Percentiles rank a stretch among this genome's conserved stretches.
Evolutionary conservation across 2,888 invertebrate genomes (phyloP).

Genomic region (Agriotes lineatus): DNA sequence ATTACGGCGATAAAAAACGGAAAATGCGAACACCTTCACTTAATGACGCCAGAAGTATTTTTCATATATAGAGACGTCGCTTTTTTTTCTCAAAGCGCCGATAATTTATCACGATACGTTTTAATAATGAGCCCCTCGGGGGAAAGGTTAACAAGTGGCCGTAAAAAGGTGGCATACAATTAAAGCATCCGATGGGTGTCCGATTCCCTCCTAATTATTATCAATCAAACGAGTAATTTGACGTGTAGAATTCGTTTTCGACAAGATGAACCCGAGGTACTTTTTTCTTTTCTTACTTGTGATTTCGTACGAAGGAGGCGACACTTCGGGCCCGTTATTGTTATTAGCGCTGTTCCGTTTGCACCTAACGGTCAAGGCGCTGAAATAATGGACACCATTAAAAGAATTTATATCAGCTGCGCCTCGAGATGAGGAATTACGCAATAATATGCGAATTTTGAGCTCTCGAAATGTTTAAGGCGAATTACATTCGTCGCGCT

Average conservation of each 20-base stretch:
- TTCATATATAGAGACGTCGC: constrained; percentile 6
- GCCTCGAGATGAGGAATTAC: constrained; percentile 1
- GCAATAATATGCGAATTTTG: not conserved
- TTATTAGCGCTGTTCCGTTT: no score
- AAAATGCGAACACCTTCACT: constrained; percentile 17
- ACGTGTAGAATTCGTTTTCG: not conserved
- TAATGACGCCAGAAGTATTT: not conserved
- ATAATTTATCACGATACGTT: constrained; percentile 8
- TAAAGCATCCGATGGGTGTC: constrained; percentile 6
- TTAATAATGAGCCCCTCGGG: constrained; percentile 1
- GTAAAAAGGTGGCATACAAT: not conserved
- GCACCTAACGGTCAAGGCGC: no score
- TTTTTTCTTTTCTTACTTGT: no score
- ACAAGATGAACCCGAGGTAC: not conserved
- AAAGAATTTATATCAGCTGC: no score
- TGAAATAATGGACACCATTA: no score
- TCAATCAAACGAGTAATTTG: constrained; percentile 2
- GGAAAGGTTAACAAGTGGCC: not conserved
- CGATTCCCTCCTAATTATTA: not conserved
- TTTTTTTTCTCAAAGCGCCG: constrained; percentile 1
- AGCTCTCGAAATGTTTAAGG: not conserved
- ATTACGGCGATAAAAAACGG: constrained; percentile 15
- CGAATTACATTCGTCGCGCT: not conserved
- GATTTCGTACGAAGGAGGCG: no score
- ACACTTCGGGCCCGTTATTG: no score